Conservation (phyloP, 2,113 vertebrate species). For the Mixornis gularis region DNA sequence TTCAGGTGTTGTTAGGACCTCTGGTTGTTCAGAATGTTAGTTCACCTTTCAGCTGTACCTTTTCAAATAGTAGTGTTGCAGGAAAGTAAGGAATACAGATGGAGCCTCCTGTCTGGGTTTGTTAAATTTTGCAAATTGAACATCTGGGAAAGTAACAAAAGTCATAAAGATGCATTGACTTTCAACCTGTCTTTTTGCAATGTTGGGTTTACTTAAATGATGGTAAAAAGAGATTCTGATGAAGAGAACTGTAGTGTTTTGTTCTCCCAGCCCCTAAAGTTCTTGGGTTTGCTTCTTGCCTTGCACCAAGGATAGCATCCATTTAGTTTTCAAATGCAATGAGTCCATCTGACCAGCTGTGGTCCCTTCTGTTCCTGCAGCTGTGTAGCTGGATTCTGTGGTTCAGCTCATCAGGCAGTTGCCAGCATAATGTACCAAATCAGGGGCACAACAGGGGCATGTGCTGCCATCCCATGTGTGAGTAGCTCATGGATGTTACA, state of each 20-base stretch:
- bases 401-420: background rate
- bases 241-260: background rate
- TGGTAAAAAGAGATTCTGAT: background rate
- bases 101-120: background rate
- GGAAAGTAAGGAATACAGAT: background rate
- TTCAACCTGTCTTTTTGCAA: background rate
- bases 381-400: background rate
- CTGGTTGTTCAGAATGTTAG: background rate
- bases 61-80: background rate
- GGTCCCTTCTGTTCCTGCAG: background rate
- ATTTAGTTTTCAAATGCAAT: background rate
- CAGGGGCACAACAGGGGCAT: background rate
- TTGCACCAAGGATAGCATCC: background rate
- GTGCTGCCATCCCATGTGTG: background rate
- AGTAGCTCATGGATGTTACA: background rate
- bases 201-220: background rate
- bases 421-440: background rate
- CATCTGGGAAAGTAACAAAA: background rate
- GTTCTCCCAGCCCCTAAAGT: background rate
- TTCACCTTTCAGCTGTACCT: background rate
- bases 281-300: rapidly evolving
- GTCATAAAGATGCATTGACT: background rate
- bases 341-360: background rate
- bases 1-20: background rate
- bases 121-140: background rate